phyloP scores from a whole-genome alignment of 1,140 invertebrate genomes.

The Chionoecetes opilio region DNA sequence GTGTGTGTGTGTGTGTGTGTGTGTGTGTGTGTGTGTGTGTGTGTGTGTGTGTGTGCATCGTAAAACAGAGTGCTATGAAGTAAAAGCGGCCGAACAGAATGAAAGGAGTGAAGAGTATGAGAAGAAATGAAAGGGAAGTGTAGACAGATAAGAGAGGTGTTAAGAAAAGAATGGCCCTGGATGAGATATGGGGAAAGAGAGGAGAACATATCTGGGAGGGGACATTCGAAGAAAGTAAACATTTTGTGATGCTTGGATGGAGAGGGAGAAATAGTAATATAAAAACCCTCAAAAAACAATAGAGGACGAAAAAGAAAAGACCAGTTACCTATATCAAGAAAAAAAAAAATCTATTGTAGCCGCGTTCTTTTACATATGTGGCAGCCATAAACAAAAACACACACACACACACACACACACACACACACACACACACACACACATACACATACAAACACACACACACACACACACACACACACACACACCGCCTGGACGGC shows the following conservation, averaged over 20 bases:
- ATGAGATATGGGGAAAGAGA: too few relatives aligned
- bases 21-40: not conserved
- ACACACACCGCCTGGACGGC: too few relatives aligned
- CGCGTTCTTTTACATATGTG: too few relatives aligned
- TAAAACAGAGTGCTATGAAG: not conserved
- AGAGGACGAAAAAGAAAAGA: too few relatives aligned
- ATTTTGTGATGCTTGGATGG: not conserved
- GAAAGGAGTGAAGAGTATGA: not conserved
- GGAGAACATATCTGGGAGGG: not conserved
- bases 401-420: conserved; percentile 49
- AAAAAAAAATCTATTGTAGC: too few relatives aligned
- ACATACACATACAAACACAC: conserved; percentile 33
- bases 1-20: conserved; percentile 79
- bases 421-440: conserved; percentile 51
- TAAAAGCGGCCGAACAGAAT: conserved; percentile 84
- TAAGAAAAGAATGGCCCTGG: not conserved
- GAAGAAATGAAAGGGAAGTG: not conserved
- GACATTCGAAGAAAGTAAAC: not conserved
- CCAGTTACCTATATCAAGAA: too few relatives aligned
- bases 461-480: conserved; percentile 51
- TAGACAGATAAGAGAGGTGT: not conserved
- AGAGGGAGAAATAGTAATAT: too few relatives aligned
- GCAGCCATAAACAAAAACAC: not conserved
- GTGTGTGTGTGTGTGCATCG: conserved; percentile 85
- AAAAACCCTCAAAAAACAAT: too few relatives aligned